Percentiles rank a stretch among this genome's conserved stretches.
Evolutionary conservation across 2,888 invertebrate genomes (phyloP).

Genomic region (Ceraclea dissimilis): DNA sequence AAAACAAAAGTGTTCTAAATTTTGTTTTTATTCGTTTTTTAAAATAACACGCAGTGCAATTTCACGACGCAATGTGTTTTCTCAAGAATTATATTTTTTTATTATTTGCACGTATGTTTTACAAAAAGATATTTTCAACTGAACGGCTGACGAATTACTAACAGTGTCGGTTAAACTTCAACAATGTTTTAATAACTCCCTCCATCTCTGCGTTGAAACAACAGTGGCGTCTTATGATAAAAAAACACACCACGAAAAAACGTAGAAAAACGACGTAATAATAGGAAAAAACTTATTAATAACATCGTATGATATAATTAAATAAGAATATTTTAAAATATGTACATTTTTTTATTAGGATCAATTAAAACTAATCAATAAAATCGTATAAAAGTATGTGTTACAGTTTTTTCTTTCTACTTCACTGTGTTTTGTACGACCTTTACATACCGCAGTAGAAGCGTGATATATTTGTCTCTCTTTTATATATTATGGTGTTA

Average conservation of each 20-base stretch:
- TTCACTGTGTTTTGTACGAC: not conserved
- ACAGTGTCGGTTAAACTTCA: not conserved
- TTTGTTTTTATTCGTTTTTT: conserved; percentile 10
- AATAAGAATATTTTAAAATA: not conserved
- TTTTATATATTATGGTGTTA: not conserved
- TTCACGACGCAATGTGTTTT: too few relatives aligned
- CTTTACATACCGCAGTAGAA: not conserved
- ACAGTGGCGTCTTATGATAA: not conserved
- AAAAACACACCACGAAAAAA: not conserved
- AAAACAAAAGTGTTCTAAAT: conserved; percentile 26
- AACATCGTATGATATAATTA: not conserved
- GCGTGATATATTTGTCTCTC: not conserved
- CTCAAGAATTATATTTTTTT: too few relatives aligned
- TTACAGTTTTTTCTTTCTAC: not conserved
- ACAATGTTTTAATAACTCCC: not conserved
- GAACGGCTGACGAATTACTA: not conserved
- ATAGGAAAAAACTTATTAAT: not conserved
- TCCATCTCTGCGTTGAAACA: not conserved
- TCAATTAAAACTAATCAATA: not conserved
- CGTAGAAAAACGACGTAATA: not conserved
- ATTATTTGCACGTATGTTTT: too few relatives aligned
- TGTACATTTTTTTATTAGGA: not conserved
- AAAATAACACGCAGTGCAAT: too few relatives aligned
- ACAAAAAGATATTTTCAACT: not conserved
- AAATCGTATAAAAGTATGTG: not conserved